phyloP scores from a whole-genome alignment of 2,797 vertebrate species.

The Diglossa cyanea region DNA sequence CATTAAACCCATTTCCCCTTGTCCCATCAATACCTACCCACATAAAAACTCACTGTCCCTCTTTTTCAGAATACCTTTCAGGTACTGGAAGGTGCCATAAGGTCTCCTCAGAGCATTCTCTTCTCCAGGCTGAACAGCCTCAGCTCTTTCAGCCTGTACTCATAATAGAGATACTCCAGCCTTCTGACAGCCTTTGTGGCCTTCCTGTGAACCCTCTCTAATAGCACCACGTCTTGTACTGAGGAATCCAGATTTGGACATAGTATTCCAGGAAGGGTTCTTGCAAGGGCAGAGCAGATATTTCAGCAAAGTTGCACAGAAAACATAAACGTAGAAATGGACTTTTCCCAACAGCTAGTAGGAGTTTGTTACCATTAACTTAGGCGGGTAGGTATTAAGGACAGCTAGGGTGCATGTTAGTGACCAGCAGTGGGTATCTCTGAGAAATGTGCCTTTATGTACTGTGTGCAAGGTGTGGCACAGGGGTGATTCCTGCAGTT shows the following conservation, averaged over 20 bases:
- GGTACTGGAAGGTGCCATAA: not conserved
- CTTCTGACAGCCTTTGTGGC: not conserved
- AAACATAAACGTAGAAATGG: not conserved
- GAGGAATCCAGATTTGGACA: not conserved
- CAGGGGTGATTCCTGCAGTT: not conserved
- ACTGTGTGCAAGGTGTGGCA: not conserved
- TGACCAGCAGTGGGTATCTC: not conserved
- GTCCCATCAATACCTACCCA: not conserved
- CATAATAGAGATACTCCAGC: not conserved
- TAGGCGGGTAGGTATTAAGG: not conserved
- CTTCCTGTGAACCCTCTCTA: not conserved
- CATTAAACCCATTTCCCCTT: not conserved
- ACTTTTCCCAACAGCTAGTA: not conserved
- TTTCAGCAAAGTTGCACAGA: not conserved
- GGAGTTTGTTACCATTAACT: not conserved
- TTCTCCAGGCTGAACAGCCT: not conserved
- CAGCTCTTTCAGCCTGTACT: not conserved
- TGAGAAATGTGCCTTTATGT: not conserved
- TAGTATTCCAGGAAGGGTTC: not conserved
- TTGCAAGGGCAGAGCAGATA: not conserved
- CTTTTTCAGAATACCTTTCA: not conserved
- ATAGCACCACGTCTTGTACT: fast-evolving
- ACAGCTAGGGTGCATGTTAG: not conserved
- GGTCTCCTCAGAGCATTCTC: not conserved
- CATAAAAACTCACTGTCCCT: not conserved